Conservation (phyloP, 2,113 vertebrate genomes). For the Lophotis ruficrista region DNA sequence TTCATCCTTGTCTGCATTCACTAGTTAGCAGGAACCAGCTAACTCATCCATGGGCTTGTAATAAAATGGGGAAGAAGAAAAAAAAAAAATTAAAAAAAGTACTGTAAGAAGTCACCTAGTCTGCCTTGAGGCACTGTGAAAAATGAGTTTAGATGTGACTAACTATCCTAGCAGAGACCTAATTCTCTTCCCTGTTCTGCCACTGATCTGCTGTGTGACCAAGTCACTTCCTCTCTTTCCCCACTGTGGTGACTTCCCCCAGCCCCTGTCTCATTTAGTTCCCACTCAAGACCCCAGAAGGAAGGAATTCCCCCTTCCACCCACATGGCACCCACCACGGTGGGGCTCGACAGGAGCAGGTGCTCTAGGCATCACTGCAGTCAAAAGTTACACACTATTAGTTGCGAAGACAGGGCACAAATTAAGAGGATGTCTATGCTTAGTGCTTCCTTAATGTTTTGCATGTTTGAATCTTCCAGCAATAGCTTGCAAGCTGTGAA, state of each 20-base stretch:
- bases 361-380: not conserved
- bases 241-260: not conserved
- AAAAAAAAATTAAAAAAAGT: not conserved
- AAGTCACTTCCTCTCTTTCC: not conserved
- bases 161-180: not conserved
- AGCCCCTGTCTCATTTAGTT: not conserved
- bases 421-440: not conserved
- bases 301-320: not conserved
- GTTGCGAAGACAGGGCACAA: not conserved
- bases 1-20: not conserved
- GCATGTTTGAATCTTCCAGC: constrained; percentile 27
- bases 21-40: constrained; percentile 11
- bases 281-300: not conserved
- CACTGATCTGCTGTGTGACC: not conserved
- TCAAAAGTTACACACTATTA: not conserved
- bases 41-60: not conserved
- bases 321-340: not conserved
- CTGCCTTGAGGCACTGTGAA: not conserved
- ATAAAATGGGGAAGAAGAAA: not conserved
- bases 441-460: not conserved
- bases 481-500: constrained; percentile 48
- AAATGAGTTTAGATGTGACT: constrained; percentile 32
- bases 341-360: not conserved
- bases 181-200: not conserved
- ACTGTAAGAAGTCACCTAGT: not conserved